Conservation (phyloP, 2,113 vertebrate genomes). For the Penelope pileata region DNA sequence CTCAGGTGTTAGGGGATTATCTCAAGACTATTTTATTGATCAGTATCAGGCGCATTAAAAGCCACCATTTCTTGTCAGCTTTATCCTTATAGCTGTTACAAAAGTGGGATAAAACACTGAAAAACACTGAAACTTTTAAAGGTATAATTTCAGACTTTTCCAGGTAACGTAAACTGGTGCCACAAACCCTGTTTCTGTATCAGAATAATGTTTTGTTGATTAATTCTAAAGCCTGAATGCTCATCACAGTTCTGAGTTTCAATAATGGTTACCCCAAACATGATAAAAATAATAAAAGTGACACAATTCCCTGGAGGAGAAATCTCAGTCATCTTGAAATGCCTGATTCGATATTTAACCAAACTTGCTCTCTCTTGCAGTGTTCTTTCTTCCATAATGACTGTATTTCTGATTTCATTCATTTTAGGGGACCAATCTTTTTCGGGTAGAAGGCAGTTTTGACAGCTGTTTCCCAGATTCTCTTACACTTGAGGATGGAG, state of each 20-base stretch:
- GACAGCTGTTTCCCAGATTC: conserved; percentile 76
- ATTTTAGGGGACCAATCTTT: conserved; percentile 75
- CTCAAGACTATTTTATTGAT: background rate
- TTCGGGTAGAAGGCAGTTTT: conserved; percentile 83
- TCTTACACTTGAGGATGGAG: conserved; percentile 76
- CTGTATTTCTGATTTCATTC: background rate
- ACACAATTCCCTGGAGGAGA: background rate
- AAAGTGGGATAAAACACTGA: background rate
- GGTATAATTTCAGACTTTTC: background rate
- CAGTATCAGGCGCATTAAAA: background rate
- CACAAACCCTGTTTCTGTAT: background rate
- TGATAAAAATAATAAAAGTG: background rate
- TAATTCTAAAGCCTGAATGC: background rate
- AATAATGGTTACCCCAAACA: background rate
- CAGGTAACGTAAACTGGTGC: background rate
- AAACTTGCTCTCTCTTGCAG: background rate
- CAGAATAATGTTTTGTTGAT: background rate
- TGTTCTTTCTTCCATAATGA: background rate
- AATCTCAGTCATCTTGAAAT: background rate
- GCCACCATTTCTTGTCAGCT: background rate
- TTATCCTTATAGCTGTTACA: background rate
- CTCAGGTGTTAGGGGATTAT: background rate
- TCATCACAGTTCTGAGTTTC: background rate
- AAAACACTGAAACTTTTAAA: background rate
- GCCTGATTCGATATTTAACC: background rate